A percentile compares a stretch with the other conserved stretches of the same genome.
Conservation (phyloP, 2,888 invertebrate genomes). For the Crocallis elinguaria region DNA sequence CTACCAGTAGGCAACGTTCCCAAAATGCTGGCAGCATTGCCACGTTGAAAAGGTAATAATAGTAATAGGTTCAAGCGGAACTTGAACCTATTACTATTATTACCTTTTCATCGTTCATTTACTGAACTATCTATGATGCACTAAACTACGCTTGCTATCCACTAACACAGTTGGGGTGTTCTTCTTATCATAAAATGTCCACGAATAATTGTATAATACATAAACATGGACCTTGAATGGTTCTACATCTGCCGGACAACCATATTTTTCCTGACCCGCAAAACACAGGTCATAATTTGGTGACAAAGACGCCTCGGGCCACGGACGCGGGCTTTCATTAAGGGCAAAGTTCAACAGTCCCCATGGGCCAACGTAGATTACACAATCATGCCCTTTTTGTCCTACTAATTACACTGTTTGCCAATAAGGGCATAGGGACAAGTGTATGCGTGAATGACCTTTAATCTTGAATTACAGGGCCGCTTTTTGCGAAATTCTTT, state of each 20-base stretch:
- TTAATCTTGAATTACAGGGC: constrained; percentile 37
- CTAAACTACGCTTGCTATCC: no score
- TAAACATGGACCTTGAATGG: not conserved
- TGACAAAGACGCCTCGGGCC: constrained; percentile 64
- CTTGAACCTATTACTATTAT: no score
- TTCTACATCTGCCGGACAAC: not conserved
- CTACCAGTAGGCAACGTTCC: no score
- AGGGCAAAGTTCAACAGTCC: constrained; percentile 66
- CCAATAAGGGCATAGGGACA: constrained; percentile 41
- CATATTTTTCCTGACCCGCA: constrained; percentile 14
- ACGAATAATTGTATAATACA: not conserved
- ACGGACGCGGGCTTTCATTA: constrained; percentile 70
- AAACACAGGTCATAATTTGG: constrained; percentile 35
- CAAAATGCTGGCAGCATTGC: no score
- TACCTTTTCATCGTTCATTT: no score
- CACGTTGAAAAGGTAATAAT: no score
- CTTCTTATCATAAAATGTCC: no score
- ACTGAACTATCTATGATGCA: no score
- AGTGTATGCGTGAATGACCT: constrained; percentile 33
- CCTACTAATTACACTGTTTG: constrained; percentile 54
- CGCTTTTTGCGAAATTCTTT: constrained; percentile 34
- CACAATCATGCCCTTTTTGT: constrained; percentile 62
- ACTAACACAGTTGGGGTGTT: no score
- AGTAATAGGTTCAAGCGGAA: no score
- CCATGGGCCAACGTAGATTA: constrained; percentile 56